Percentiles rank a stretch among this genome's conserved stretches.
These are phyloP conservation scores for Tarsius wallacei DNA, from an alignment of 2,797 vertebrate species.

Conservation along the genomic window DNA sequence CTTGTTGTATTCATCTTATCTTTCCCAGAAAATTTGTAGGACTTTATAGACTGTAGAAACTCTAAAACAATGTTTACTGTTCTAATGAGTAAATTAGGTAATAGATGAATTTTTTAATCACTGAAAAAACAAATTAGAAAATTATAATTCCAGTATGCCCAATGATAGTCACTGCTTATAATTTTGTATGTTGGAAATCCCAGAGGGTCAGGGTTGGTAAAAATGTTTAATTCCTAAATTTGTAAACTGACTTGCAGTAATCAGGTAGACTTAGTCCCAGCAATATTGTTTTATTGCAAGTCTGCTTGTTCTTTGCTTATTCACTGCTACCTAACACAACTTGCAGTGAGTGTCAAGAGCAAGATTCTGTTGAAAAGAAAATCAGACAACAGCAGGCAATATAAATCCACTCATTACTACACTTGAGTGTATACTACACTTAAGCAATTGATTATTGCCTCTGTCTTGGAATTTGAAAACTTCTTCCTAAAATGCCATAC, in stretches of 20 bases:
- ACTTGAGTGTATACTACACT: neutral
- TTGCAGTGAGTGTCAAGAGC: neutral
- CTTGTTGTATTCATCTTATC: constrained; percentile 15
- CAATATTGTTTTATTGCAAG: constrained; percentile 25
- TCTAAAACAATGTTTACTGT: constrained; percentile 47
- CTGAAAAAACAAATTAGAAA: constrained; percentile 53
- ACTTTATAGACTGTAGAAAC: neutral
- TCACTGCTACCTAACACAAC: constrained; percentile 52
- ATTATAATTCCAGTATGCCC: constrained; percentile 1
- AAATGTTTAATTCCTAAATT: constrained; percentile 45
- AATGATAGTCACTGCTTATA: neutral
- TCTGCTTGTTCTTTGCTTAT: constrained; percentile 28
- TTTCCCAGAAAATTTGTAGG: neutral
- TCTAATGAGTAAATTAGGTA: constrained; percentile 62
- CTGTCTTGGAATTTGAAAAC: constrained; percentile 39
- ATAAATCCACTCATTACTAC: constrained; percentile 22
- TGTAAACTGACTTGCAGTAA: neutral
- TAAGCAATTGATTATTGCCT: constrained; percentile 31
- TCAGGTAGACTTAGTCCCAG: neutral
- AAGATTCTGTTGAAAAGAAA: constrained; percentile 56
- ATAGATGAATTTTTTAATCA: neutral
- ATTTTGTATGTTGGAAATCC: constrained; percentile 4
- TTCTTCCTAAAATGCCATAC: neutral
- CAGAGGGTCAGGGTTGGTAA: neutral
- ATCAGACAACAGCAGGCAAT: neutral